phyloP scores from a whole-genome alignment of 2,888 invertebrate genomes.

The Drosophila helvetica region DNA sequence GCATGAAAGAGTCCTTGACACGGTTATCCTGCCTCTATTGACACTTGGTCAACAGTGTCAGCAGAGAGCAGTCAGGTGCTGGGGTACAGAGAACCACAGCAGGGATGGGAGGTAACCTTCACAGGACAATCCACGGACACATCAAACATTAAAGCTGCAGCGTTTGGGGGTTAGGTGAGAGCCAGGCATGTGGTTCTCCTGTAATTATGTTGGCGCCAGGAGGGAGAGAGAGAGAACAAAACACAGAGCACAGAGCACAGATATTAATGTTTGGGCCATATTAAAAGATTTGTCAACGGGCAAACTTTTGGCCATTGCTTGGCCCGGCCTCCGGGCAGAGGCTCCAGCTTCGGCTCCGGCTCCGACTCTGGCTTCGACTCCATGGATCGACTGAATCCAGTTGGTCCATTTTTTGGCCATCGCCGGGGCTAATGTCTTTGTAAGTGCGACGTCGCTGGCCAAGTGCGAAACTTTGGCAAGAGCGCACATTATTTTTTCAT shows the following conservation, averaged over 20 bases:
- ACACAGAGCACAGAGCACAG: background rate
- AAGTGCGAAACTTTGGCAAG: conserved; percentile 76
- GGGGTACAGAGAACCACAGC: background rate
- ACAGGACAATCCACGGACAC: conserved; percentile 28
- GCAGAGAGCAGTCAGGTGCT: background rate
- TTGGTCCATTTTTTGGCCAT: conserved; percentile 52
- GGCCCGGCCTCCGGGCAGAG: conserved; percentile 25
- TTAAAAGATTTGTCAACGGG: conserved; percentile 78
- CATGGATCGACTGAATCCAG: background rate
- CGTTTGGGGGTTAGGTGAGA: conserved; percentile 31
- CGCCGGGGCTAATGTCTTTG: conserved; percentile 74
- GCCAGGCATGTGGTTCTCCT: conserved; percentile 19
- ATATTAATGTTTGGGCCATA: conserved; percentile 50
- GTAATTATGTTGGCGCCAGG: conserved; percentile 33
- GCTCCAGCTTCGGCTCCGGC: background rate
- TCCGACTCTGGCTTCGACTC: conserved; percentile 10
- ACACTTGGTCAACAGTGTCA: conserved; percentile 39
- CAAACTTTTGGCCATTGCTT: conserved; percentile 63
- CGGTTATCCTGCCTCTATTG: conserved; percentile 31
- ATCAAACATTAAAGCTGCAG: conserved; percentile 47
- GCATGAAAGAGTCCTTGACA: conserved; percentile 38
- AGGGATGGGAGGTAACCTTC: conserved; percentile 23
- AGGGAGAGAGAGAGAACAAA: background rate
- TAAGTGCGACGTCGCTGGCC: conserved; percentile 69
- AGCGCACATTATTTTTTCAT: conserved; percentile 81